Evolutionary conservation across 2,113 vertebrate genomes (phyloP).

Genomic region (Alaudala cheleensis): DNA sequence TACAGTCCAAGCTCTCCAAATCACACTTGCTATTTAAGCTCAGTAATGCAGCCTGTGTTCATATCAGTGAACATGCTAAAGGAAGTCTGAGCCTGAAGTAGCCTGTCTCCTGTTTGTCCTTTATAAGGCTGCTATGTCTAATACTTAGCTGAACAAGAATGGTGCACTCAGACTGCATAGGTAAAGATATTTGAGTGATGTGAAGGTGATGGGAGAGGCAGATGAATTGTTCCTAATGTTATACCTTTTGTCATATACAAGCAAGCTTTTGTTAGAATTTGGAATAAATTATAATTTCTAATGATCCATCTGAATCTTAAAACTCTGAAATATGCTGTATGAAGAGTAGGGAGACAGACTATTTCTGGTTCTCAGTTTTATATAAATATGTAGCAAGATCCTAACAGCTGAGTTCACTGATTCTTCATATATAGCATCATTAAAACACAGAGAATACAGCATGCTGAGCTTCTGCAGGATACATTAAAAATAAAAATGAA

Average conservation of each 20-base stretch:
- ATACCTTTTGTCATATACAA: neutral
- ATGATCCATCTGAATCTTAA: neutral
- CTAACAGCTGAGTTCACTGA: neutral
- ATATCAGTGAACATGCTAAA: accelerated
- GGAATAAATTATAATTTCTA: neutral
- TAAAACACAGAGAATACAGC: neutral
- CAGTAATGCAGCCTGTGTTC: neutral
- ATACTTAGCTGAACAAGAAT: neutral
- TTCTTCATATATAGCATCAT: neutral
- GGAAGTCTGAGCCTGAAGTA: neutral
- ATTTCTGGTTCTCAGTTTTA: neutral
- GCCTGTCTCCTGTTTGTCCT: neutral
- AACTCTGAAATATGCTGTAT: neutral
- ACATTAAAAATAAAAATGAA: neutral
- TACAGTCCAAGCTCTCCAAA: neutral
- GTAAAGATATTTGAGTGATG: neutral
- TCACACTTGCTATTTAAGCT: neutral
- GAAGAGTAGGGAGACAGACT: neutral
- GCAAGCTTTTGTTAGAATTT: neutral
- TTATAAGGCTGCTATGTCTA: neutral
- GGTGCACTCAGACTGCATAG: neutral
- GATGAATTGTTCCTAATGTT: neutral
- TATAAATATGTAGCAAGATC: neutral
- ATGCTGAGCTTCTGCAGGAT: neutral
- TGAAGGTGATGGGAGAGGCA: neutral